phyloP scores from a whole-genome alignment of 2,113 vertebrate species.

The Rhea americana region DNA sequence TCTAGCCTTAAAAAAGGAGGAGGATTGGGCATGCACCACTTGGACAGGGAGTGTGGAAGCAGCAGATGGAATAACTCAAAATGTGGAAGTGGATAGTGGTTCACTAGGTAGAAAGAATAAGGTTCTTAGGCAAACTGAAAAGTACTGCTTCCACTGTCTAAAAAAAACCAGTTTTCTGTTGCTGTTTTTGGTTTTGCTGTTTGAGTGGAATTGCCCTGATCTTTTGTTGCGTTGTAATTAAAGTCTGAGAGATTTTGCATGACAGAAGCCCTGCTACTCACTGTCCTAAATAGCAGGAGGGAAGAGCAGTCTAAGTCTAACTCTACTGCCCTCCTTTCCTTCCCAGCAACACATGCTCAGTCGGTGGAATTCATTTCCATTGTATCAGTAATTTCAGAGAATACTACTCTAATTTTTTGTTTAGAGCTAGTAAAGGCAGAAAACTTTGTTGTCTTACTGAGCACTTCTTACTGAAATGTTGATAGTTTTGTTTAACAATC shows the following conservation, averaged over 20 bases:
- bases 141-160: not conserved
- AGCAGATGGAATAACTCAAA: not conserved
- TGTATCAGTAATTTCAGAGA: not conserved
- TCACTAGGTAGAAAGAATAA: not conserved
- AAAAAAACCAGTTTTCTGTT: not conserved
- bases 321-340: not conserved
- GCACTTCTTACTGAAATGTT: not conserved
- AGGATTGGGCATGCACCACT: not conserved
- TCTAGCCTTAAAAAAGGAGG: not conserved
- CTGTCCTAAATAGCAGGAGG: not conserved
- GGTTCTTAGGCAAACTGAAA: not conserved
- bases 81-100: fast-evolving
- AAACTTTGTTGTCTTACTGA: not conserved
- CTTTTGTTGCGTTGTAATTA: not conserved
- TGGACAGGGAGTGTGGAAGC: not conserved
- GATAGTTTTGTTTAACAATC: not conserved
- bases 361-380: not conserved
- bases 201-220: not conserved
- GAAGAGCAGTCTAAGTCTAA: not conserved
- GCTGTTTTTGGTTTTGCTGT: not conserved
- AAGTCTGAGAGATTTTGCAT: not conserved
- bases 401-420: not conserved
- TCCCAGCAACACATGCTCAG: fast-evolving
- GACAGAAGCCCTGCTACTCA: not conserved
- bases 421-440: not conserved